These are phyloP conservation scores for Scopus umbretta DNA, from an alignment of 2,113 vertebrate species.

Conservation along the genomic window DNA sequence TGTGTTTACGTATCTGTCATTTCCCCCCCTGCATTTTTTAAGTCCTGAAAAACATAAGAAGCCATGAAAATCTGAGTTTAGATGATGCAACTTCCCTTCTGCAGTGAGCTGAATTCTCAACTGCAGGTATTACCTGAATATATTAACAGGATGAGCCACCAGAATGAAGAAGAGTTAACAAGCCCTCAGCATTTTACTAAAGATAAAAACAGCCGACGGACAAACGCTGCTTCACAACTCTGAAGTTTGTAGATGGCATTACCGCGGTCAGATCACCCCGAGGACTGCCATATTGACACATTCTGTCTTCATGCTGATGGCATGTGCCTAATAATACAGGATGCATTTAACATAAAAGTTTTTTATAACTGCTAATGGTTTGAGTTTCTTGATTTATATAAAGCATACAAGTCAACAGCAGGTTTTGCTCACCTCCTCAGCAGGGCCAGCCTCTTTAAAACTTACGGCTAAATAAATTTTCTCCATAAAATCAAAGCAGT, in stretches of 20 bases:
- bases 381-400: not conserved
- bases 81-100: not conserved
- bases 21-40: not conserved
- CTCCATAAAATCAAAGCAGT: not conserved
- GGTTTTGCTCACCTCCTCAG: not conserved
- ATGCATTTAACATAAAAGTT: not conserved
- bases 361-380: not conserved
- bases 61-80: not conserved
- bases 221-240: not conserved
- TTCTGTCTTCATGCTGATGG: not conserved
- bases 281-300: not conserved
- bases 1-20: not conserved
- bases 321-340: not conserved
- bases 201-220: not conserved
- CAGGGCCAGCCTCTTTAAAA: not conserved
- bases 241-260: not conserved
- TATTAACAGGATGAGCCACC: not conserved
- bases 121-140: not conserved
- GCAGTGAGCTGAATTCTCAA: not conserved
- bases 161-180: not conserved
- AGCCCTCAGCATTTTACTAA: not conserved
- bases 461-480: not conserved
- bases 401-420: not conserved
- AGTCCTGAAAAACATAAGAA: not conserved
- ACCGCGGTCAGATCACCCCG: not conserved